Conservation (phyloP, 2,888 invertebrate species). For the Listrodromus nycthemerus region DNA sequence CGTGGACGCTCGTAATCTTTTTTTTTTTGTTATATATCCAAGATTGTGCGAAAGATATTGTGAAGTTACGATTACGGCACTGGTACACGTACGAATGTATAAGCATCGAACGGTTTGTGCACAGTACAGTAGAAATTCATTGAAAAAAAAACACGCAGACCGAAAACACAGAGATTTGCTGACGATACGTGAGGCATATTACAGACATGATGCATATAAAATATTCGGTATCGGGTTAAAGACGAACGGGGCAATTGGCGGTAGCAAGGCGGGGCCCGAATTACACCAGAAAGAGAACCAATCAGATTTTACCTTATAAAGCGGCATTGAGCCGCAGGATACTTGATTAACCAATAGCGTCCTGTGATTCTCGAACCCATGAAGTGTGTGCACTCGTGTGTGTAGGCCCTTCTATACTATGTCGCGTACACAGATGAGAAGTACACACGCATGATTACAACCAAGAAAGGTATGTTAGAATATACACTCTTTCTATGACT, state of each 20-base stretch:
- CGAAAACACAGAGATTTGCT: slow-evolving; percentile 26
- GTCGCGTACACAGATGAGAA: slow-evolving; percentile 26
- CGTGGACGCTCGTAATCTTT: too few species aligned
- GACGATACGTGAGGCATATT: slow-evolving; percentile 41
- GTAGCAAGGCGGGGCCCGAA: slow-evolving; percentile 82
- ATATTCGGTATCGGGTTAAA: slow-evolving; percentile 78
- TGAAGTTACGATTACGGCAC: slow-evolving; percentile 40
- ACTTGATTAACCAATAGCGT: slow-evolving; percentile 83
- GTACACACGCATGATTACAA: slow-evolving; percentile 52
- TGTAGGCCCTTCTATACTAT: not conserved
- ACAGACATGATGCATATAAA: slow-evolving; percentile 56
- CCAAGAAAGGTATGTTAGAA: slow-evolving; percentile 38
- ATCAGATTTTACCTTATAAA: slow-evolving; percentile 84
- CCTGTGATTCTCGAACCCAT: slow-evolving; percentile 77
- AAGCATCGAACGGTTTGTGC: slow-evolving; percentile 23
- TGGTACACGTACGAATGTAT: slow-evolving; percentile 5
- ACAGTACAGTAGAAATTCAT: not conserved
- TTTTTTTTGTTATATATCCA: not conserved
- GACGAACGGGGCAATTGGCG: slow-evolving; percentile 82
- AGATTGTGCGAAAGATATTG: not conserved
- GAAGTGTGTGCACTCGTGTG: slow-evolving; percentile 39
- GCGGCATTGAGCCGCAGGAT: slow-evolving; percentile 82
- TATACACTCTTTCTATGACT: not conserved
- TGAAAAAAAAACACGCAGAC: not conserved
- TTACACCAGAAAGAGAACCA: slow-evolving; percentile 83